A percentile compares a stretch with the other conserved stretches of the same genome.
These are phyloP conservation scores for Nannoperca australis DNA, from an alignment of 2,797 vertebrate genomes.

Conservation along the genomic window DNA sequence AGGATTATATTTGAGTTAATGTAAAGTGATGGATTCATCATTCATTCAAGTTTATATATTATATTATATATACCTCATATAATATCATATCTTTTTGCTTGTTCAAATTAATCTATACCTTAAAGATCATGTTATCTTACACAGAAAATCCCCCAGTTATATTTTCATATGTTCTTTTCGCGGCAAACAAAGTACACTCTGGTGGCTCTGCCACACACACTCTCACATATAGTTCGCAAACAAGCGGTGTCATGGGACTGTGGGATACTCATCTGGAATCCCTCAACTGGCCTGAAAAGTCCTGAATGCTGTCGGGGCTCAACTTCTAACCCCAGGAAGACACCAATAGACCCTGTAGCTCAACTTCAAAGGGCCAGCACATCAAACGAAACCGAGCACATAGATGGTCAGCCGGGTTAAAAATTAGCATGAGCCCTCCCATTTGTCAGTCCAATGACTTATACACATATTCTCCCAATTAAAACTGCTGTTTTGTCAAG, in stretches of 20 bases:
- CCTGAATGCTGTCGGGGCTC: slow-evolving; percentile 74
- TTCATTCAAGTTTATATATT: no score
- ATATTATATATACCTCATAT: no score
- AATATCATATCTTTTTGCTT: background rate
- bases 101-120: background rate
- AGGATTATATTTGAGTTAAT: background rate
- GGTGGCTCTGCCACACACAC: slow-evolving; percentile 2
- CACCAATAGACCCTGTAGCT: slow-evolving; percentile 77
- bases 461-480: slow-evolving; percentile 44
- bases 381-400: slow-evolving; percentile 76
- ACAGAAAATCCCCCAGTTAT: background rate
- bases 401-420: slow-evolving; percentile 77
- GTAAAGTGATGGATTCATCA: background rate
- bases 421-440: slow-evolving; percentile 56
- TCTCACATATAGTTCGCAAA: slow-evolving; percentile 7
- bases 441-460: slow-evolving; percentile 73
- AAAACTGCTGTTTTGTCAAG: slow-evolving; percentile 27
- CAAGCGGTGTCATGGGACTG: slow-evolving; percentile 45
- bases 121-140: background rate
- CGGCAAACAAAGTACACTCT: background rate
- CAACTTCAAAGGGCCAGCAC: slow-evolving; percentile 80
- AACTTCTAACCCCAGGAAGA: slow-evolving; percentile 83
- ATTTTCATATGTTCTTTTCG: background rate
- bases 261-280: slow-evolving; percentile 77
- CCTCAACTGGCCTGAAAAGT: slow-evolving; percentile 67